These are phyloP conservation scores for Rutilus rutilus DNA, from an alignment of 2,113 vertebrate species.

Conservation along the genomic window DNA sequence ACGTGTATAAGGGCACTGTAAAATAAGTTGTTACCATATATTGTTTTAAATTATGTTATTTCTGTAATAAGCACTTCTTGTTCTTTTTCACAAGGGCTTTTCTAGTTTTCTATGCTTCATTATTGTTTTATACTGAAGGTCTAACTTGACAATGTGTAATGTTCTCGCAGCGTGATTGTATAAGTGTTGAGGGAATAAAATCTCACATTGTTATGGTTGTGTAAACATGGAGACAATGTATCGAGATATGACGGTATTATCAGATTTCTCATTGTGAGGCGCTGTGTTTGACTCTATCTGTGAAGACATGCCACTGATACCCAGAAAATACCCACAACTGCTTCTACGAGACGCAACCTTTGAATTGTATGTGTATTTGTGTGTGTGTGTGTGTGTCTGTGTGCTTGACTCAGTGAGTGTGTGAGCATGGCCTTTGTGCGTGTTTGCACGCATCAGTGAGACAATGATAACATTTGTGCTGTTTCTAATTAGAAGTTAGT, in stretches of 20 bases:
- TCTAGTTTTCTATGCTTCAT: neutral
- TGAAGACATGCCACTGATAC: constrained; percentile 32
- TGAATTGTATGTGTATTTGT: constrained; percentile 49
- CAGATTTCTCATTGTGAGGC: constrained; percentile 33
- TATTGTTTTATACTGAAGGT: neutral
- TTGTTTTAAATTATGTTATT: neutral
- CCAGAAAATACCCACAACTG: constrained; percentile 35
- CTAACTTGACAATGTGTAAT: neutral
- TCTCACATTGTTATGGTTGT: constrained; percentile 24
- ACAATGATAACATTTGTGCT: constrained; percentile 76
- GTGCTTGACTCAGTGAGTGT: constrained; percentile 19
- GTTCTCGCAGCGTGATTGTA: neutral
- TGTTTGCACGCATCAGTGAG: constrained; percentile 66
- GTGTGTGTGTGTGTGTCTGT: constrained; percentile 15
- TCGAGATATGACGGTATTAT: constrained; percentile 30
- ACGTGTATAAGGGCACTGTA: no score
- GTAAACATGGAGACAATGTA: constrained; percentile 16
- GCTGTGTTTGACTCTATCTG: constrained; percentile 34
- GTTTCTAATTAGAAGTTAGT: constrained; percentile 79
- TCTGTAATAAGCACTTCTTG: neutral
- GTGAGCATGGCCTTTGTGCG: constrained; percentile 42
- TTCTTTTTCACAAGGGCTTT: neutral
- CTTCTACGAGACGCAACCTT: constrained; percentile 56
- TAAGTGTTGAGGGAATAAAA: constrained; percentile 34
- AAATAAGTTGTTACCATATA: no score